Evolutionary conservation across 1,140 invertebrate species (phyloP), one percentile per base, ranked within the genome.

Genomic region (Mya arenaria): DNA sequence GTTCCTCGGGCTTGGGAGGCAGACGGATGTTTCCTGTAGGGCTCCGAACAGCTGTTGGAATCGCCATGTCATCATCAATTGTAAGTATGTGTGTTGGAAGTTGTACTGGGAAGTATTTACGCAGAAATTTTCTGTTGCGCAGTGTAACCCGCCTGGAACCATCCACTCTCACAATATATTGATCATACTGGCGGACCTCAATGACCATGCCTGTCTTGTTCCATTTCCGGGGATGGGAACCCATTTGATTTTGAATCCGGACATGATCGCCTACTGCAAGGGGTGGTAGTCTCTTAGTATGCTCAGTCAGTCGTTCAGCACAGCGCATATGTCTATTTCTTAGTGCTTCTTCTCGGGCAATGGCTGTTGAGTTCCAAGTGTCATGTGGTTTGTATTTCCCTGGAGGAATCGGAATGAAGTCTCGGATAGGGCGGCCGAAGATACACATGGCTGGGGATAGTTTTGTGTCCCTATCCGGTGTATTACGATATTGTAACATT

Each of bases 381-480:
- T 23, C 8, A 63, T 84, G 84, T 34, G 78, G 86, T 41, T 85
- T 25, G 58, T 82, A 86, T 30, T 58, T n/a, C 4, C 79, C 78
- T 8, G 77, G 77, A 4, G 39, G 75, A 5, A 87, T 86, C 17
- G 84, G 84, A 13, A 84, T 87, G 41, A 84, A 84, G 69, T 87
- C 80, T 17, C 72, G 19, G 4, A 83, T 79, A 0, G 81, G 80
- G 10, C 62, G 66, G 0, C 73, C 58, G 30, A 82, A 63, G 6
- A 82, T 32, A 19, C 60, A 66, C 60, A 82, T 82, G 4, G 68
- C 69, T 44, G 83, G 83, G 17, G 83, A 86, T 13, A 84, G 56
- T 56, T 71, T 78, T 36, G 72, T 86, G 41, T 82, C 72, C 60
- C 66, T 62, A 41, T 86, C 85, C 44, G 85, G 82, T 17, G 85